Evolutionary conservation across 2,888 invertebrate genomes (phyloP).

Genomic region (Acrocyrtus sp.): DNA sequence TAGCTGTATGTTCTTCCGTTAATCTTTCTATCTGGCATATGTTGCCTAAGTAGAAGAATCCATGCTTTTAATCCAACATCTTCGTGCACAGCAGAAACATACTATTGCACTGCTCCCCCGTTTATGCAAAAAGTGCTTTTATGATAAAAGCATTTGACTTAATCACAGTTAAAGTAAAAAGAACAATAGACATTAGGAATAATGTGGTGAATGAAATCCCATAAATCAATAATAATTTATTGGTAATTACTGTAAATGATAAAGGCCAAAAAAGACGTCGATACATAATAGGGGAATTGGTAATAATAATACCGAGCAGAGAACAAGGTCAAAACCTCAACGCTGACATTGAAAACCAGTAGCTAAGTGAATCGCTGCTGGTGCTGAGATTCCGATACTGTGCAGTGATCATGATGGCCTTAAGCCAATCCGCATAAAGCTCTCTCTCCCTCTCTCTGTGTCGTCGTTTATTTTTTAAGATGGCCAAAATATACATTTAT

Average conservation of each 20-base stretch:
- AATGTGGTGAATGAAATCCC: neutral
- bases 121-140: too few relatives aligned
- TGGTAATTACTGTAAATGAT: constrained; percentile 13
- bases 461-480: constrained; percentile 20
- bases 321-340: constrained; percentile 33
- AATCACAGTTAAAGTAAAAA: neutral
- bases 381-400: too few relatives aligned
- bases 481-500: constrained; percentile 20
- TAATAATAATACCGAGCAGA: too few relatives aligned
- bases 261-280: constrained; percentile 37
- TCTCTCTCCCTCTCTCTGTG: too few relatives aligned
- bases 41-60: too few relatives aligned
- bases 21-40: too few relatives aligned
- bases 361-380: too few relatives aligned
- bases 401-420: constrained; percentile 43
- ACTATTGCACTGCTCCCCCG: too few relatives aligned
- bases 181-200: neutral
- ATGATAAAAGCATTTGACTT: neutral
- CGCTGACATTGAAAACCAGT: constrained; percentile 47
- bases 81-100: too few relatives aligned
- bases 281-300: too few relatives aligned
- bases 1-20: too few relatives aligned
- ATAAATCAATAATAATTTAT: neutral
- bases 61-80: too few relatives aligned
- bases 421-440: constrained; percentile 24